Percentiles rank a stretch among this genome's conserved stretches.
Conservation (phyloP, 2,797 vertebrate genomes). For the Megaceryle alcyon region DNA sequence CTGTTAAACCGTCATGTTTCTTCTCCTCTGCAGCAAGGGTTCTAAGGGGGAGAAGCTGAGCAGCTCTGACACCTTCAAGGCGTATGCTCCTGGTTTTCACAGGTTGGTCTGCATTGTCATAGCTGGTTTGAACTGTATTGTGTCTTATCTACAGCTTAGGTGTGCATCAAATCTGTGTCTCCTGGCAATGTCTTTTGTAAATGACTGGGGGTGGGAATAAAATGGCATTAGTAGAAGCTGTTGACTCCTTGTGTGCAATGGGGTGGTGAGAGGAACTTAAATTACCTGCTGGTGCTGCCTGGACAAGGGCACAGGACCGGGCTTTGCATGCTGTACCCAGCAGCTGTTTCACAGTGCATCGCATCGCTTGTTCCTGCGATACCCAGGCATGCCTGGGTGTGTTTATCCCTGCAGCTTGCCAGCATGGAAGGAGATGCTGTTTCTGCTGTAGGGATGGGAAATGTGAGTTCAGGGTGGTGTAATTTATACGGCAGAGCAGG, state of each 20-base stretch:
- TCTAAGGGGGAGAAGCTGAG: neutral
- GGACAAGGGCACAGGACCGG: fast-evolving
- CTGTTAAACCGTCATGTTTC: fast-evolving
- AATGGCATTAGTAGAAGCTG: neutral
- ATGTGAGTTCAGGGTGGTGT: neutral
- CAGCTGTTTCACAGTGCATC: fast-evolving
- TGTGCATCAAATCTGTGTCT: neutral
- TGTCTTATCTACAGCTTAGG: neutral
- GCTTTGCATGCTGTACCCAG: neutral
- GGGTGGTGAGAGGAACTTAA: neutral
- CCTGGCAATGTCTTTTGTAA: neutral
- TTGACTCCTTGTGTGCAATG: neutral
- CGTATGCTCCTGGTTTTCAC: neutral
- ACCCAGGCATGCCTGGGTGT: neutral
- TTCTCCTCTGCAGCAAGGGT: fast-evolving
- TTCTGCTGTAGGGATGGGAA: neutral
- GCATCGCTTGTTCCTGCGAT: neutral
- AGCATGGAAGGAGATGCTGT: fast-evolving
- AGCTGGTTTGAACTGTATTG: fast-evolving
- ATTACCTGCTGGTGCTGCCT: neutral
- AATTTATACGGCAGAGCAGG: neutral
- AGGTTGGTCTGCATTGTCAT: neutral
- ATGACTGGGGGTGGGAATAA: fast-evolving
- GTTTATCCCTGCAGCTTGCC: neutral
- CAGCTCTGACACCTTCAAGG: fast-evolving